Percentiles rank a stretch among this genome's conserved stretches.
Conservation (phyloP, 2,113 vertebrate species). For the Empidonax alnorum region DNA sequence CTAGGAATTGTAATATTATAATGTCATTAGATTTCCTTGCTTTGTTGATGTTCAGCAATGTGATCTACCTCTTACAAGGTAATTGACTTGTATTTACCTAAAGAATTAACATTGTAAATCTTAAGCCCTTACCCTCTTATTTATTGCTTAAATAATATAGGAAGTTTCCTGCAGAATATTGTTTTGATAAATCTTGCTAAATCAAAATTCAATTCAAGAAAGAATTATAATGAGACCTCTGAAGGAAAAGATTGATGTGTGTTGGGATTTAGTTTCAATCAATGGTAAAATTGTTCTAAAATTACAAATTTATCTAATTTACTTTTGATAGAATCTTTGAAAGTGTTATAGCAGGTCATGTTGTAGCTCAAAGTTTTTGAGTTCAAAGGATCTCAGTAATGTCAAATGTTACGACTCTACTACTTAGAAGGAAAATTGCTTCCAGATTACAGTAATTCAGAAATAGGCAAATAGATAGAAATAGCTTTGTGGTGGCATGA, state of each 20-base stretch:
- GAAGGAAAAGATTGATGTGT: not conserved
- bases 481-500: not conserved
- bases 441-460: not conserved
- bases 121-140: not conserved
- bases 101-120: not conserved
- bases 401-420: not conserved
- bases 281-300: not conserved
- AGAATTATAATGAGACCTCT: not conserved
- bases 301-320: not conserved
- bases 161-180: not conserved
- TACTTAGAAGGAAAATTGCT: not conserved
- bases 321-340: not conserved
- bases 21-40: not conserved
- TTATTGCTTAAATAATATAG: not conserved
- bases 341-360: not conserved
- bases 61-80: not conserved
- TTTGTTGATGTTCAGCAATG: not conserved
- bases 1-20: not conserved
- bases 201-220: not conserved
- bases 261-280: not conserved
- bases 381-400: not conserved
- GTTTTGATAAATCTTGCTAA: not conserved
- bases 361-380: not conserved
- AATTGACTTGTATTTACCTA: not conserved
- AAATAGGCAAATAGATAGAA: not conserved